Conservation (phyloP, 2,888 invertebrate genomes). For the Volucella bombylans region DNA sequence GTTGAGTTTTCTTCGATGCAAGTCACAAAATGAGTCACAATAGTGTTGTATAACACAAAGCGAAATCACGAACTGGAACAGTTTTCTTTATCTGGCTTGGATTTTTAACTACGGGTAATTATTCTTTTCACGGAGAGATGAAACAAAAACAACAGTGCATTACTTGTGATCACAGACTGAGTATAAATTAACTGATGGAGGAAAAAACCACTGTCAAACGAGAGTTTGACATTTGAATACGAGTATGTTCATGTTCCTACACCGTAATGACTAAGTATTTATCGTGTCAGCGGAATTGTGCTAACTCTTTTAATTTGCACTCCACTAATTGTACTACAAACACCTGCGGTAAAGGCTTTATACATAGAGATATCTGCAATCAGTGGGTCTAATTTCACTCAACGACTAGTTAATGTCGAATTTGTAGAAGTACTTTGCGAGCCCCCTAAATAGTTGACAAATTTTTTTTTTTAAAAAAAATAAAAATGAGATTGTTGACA, state of each 20-base stretch:
- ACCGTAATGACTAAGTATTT: slow-evolving; percentile 20
- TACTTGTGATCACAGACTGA: too few species aligned
- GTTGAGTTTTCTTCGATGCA: neutral
- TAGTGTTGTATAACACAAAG: too few species aligned
- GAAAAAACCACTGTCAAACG: slow-evolving; percentile 19
- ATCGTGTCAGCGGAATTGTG: slow-evolving; percentile 22
- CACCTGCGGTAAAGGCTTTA: slow-evolving; percentile 9
- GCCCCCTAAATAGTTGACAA: slow-evolving; percentile 26
- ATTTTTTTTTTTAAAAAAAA: slow-evolving; percentile 14
- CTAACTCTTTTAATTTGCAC: slow-evolving; percentile 36
- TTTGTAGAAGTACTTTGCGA: neutral
- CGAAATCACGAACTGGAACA: too few species aligned
- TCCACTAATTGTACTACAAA: slow-evolving; percentile 28
- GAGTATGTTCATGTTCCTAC: neutral
- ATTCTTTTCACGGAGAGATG: too few species aligned
- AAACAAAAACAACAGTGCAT: neutral
- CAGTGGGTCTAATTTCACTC: too few species aligned
- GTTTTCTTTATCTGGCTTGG: too few species aligned
- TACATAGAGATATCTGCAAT: neutral
- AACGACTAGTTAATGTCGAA: too few species aligned
- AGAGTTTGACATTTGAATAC: slow-evolving; percentile 12
- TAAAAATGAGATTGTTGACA: slow-evolving; percentile 35
- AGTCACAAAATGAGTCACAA: neutral
- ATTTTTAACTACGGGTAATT: too few species aligned
- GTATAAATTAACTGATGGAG: neutral